Evolutionary conservation across 2,113 vertebrate genomes (phyloP).

Genomic region (Callocephalon fimbriatum): DNA sequence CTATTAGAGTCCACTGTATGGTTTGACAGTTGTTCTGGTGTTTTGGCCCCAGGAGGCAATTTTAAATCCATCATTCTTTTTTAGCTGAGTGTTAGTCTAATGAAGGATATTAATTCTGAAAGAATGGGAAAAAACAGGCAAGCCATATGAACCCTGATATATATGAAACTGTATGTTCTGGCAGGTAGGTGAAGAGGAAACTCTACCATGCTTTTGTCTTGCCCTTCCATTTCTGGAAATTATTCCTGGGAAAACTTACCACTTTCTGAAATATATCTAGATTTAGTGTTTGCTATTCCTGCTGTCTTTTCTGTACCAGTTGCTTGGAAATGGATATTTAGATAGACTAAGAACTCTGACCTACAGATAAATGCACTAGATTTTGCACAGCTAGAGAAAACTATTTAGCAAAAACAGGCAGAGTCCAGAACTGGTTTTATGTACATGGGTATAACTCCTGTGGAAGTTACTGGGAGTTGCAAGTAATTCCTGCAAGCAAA

Average conservation of each 20-base stretch:
- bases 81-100: background rate
- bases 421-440: background rate
- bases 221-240: background rate
- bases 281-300: background rate
- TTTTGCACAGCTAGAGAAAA: background rate
- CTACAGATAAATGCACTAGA: background rate
- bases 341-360: background rate
- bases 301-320: background rate
- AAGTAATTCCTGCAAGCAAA: background rate
- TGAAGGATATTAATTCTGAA: background rate
- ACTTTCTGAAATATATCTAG: background rate
- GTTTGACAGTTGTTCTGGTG: slow-evolving; percentile 14
- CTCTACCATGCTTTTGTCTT: background rate
- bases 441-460: background rate
- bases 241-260: background rate
- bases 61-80: background rate
- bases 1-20: background rate
- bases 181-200: background rate
- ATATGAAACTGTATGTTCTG: background rate
- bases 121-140: background rate
- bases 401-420: background rate
- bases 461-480: background rate
- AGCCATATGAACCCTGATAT: background rate
- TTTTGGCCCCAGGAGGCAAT: background rate
- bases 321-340: background rate